phyloP scores from a whole-genome alignment of 2,888 invertebrate genomes.

The Dryocosmus kuriphilus region DNA sequence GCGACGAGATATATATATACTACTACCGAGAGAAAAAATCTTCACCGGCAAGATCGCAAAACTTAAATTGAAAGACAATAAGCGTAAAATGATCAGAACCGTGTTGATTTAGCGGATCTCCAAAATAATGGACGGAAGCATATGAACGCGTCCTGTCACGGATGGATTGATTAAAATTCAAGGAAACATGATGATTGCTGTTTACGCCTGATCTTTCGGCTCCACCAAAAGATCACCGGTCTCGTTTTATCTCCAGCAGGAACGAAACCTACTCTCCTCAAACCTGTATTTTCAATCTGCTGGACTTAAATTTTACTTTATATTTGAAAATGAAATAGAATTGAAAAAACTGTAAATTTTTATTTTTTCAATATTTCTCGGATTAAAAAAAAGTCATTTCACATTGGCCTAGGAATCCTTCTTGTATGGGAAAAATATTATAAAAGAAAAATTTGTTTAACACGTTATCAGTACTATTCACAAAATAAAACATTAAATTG shows the following conservation, averaged over 20 bases:
- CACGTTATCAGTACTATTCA: no score
- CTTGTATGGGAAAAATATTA: no score
- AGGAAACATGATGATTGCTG: background rate
- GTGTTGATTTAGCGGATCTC: conserved; percentile 36
- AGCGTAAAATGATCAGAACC: conserved; percentile 48
- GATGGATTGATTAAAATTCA: background rate
- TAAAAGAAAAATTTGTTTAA: no score
- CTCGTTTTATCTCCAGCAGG: background rate
- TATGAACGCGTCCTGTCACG: background rate
- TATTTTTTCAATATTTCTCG: no score
- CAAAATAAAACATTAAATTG: no score
- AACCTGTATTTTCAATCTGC: background rate
- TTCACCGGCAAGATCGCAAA: conserved; percentile 42
- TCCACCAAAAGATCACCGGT: background rate
- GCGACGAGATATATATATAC: background rate
- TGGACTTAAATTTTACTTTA: background rate
- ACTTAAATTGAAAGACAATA: conserved; percentile 62
- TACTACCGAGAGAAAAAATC: background rate
- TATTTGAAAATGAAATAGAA: no score
- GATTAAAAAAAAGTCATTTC: no score
- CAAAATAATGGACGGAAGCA: conserved; percentile 32
- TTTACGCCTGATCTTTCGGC: background rate
- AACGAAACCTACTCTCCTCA: background rate
- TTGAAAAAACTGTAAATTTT: no score
- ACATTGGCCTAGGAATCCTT: no score